phyloP scores from a whole-genome alignment of 2,888 invertebrate genomes.

The Ochropleura plecta region DNA sequence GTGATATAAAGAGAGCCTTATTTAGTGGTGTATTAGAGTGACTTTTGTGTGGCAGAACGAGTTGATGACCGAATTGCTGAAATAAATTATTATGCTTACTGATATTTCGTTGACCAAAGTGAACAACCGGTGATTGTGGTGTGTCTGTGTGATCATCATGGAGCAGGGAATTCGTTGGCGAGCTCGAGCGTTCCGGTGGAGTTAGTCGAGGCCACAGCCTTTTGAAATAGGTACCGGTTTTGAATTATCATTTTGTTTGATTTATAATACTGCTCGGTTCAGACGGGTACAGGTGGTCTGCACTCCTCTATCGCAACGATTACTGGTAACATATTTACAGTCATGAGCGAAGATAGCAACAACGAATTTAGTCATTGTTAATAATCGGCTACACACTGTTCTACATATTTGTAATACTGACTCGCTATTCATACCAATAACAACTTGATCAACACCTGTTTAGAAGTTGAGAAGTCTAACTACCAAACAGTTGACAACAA shows the following conservation, averaged over 20 bases:
- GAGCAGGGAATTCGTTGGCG: slow-evolving; percentile 83
- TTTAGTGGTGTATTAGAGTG: slow-evolving; percentile 72
- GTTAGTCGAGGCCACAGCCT: slow-evolving; percentile 85
- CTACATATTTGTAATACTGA: slow-evolving; percentile 17
- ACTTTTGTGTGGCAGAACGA: slow-evolving; percentile 71
- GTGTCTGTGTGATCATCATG: slow-evolving; percentile 78
- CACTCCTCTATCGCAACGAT: slow-evolving; percentile 65
- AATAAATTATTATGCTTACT: slow-evolving; percentile 77
- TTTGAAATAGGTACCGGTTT: slow-evolving; percentile 90
- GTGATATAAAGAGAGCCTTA: slow-evolving; percentile 81
- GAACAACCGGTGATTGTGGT: slow-evolving; percentile 69
- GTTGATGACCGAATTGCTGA: slow-evolving; percentile 76
- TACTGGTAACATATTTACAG: slow-evolving; percentile 52
- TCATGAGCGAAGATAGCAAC: slow-evolving; percentile 49
- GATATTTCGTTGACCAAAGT: slow-evolving; percentile 77
- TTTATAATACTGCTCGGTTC: slow-evolving; percentile 82
- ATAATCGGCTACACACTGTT: slow-evolving; percentile 14
- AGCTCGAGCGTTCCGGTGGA: slow-evolving; percentile 82
- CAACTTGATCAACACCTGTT: neutral
- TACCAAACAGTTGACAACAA: neutral
- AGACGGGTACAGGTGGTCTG: slow-evolving; percentile 77
- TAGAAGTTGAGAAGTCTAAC: neutral
- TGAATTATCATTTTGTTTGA: slow-evolving; percentile 89
- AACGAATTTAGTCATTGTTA: slow-evolving; percentile 27
- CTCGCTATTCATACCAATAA: neutral